phyloP scores from a whole-genome alignment of 2,797 vertebrate genomes.

The Lacerta bilineata region DNA sequence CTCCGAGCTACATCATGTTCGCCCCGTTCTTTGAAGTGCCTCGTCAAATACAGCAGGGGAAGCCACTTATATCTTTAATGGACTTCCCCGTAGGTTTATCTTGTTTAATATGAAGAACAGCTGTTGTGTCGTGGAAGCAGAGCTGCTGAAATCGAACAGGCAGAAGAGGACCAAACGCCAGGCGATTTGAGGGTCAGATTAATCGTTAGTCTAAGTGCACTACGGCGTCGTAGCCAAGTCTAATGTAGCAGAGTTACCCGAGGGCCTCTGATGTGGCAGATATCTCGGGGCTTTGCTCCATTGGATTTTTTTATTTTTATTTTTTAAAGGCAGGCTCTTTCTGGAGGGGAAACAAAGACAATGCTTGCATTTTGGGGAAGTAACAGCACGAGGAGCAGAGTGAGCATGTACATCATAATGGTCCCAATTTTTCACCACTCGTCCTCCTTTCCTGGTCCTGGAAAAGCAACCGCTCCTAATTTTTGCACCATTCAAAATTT shows the following conservation, averaged over 20 bases:
- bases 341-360: no score
- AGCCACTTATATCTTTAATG: constrained; percentile 25
- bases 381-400: not conserved
- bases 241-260: no score
- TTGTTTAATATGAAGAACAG: constrained; percentile 34
- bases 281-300: not conserved
- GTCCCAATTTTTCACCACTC: not conserved
- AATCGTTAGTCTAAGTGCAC: not conserved
- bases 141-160: constrained; percentile 20
- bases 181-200: not conserved
- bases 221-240: not conserved
- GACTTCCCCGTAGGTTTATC: constrained; percentile 46
- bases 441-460: not conserved
- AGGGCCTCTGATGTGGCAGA: not conserved
- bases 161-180: not conserved
- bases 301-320: no score
- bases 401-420: not conserved
- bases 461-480: not conserved
- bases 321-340: no score
- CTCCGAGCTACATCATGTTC: constrained; percentile 27
- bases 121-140: constrained; percentile 1
- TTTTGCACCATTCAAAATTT: not conserved
- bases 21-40: constrained; percentile 35
- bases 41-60: constrained; percentile 54
- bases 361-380: no score